Evolutionary conservation across 2,888 invertebrate species (phyloP).

Genomic region (Rutpela maculata): DNA sequence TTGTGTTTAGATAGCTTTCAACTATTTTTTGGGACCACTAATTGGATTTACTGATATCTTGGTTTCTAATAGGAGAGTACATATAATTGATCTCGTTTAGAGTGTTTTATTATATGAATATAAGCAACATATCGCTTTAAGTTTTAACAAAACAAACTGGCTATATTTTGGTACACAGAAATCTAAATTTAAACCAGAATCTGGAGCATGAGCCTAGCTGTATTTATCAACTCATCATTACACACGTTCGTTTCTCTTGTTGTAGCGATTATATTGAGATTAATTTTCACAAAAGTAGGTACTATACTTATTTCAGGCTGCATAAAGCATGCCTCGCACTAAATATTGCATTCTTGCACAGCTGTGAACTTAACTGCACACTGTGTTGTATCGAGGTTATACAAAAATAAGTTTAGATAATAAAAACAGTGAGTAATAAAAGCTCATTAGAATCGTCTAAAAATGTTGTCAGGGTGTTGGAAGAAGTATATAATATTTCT

Average conservation of each 20-base stretch:
- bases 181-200: constrained; percentile 27
- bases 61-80: not conserved
- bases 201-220: constrained; percentile 19
- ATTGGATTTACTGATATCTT: constrained; percentile 14
- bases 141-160: constrained; percentile 17
- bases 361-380: no score
- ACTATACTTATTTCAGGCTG: not conserved
- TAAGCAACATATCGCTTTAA: constrained; percentile 1
- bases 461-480: no score
- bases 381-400: no score
- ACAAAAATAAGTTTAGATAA: no score
- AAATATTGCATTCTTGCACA: not conserved
- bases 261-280: constrained; percentile 3
- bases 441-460: no score
- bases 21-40: constrained; percentile 7
- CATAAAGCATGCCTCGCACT: not conserved
- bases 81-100: not conserved
- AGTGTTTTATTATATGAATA: not conserved
- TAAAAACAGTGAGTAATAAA: no score
- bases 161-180: constrained; percentile 18
- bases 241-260: constrained; percentile 1
- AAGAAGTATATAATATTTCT: no score
- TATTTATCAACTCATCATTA: not conserved
- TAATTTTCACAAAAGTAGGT: constrained; percentile 12
- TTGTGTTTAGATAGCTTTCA: constrained; percentile 5